Percentiles rank a stretch among this genome's conserved stretches.
phyloP scores from a whole-genome alignment of 2,113 vertebrate species.

The Trichechus manatus region DNA sequence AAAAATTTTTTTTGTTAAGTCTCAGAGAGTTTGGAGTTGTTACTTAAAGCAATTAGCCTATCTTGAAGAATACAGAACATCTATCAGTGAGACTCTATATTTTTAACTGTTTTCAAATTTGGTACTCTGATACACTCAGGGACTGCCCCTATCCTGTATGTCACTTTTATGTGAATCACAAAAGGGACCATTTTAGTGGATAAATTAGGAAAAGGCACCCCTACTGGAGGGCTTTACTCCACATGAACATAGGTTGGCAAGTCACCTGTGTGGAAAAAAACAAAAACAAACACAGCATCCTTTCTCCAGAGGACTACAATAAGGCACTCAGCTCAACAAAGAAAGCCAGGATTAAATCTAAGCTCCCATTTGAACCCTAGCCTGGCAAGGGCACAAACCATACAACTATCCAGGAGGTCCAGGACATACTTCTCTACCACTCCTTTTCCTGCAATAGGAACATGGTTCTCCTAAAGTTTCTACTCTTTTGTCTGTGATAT shows the following conservation, averaged over 20 bases:
- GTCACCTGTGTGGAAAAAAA: not conserved
- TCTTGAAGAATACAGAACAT: not conserved
- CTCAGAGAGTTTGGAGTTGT: not conserved
- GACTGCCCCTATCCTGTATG: not conserved
- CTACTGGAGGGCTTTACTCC: not conserved
- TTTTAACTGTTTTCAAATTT: not conserved
- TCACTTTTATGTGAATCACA: not conserved
- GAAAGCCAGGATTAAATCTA: not conserved
- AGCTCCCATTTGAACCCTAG: not conserved
- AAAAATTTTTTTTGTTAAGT: not conserved
- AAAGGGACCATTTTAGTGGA: not conserved
- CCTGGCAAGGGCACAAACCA: not conserved
- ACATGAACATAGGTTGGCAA: not conserved
- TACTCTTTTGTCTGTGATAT: not conserved
- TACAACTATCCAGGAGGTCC: not conserved
- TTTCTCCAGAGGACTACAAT: not conserved
- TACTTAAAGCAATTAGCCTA: not conserved
- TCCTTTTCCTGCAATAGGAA: constrained; percentile 1
- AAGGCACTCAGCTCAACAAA: not conserved
- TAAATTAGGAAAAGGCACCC: not conserved
- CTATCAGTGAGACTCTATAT: not conserved
- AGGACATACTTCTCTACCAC: not conserved
- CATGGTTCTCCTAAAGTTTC: not conserved
- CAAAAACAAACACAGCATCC: not conserved
- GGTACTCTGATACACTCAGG: not conserved